phyloP scores from a whole-genome alignment of 2,888 invertebrate species.

The Abrostola triplasia region DNA sequence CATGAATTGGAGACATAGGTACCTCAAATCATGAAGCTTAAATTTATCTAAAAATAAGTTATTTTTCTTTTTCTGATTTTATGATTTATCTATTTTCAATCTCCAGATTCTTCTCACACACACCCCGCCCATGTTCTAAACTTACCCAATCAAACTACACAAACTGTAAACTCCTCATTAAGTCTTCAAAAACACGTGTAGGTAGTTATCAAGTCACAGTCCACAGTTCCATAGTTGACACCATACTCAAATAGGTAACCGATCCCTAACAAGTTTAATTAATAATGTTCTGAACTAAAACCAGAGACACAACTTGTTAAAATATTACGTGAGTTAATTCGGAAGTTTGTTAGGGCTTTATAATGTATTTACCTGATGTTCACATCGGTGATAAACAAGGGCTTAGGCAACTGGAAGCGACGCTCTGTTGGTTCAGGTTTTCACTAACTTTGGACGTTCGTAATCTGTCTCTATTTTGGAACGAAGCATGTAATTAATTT shows the following conservation, averaged over 20 bases:
- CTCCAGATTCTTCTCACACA: not conserved
- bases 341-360: constrained; percentile 55
- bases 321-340: constrained; percentile 59
- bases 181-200: not conserved
- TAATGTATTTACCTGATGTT: constrained; percentile 54
- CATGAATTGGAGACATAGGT: too few species aligned
- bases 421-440: too few species aligned
- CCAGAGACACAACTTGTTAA: constrained; percentile 57
- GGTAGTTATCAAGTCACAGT: constrained; percentile 1
- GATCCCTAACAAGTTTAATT: constrained; percentile 60
- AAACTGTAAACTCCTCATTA: not conserved
- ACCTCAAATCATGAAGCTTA: too few species aligned
- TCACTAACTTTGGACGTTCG: too few species aligned
- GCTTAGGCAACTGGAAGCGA: constrained; percentile 30
- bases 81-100: too few species aligned
- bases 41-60: too few species aligned
- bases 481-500: too few species aligned
- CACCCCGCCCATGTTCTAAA: not conserved
- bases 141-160: not conserved
- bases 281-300: constrained; percentile 61
- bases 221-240: constrained; percentile 26
- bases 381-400: constrained; percentile 40
- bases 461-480: too few species aligned
- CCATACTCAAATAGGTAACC: constrained; percentile 48
- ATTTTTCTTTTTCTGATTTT: too few species aligned